Conservation (phyloP, 2,888 invertebrate genomes). For the Hesperia comma region DNA sequence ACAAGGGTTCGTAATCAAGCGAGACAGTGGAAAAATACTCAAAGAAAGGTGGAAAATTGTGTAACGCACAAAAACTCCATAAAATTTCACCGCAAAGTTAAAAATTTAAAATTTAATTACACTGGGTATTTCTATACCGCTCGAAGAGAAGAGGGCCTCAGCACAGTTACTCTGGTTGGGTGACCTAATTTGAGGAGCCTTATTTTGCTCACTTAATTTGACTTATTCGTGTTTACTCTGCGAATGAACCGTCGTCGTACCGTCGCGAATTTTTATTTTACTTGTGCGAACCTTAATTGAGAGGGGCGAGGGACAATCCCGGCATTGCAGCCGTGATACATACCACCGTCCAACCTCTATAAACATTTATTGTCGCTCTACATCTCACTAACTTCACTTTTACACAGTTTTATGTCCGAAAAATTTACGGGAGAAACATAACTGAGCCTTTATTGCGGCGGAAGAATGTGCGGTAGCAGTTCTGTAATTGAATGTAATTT, state of each 20-base stretch:
- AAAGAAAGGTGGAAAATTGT: constrained; percentile 20
- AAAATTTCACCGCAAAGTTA: constrained; percentile 32
- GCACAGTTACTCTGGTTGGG: constrained; percentile 61
- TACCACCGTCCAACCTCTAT: constrained; percentile 58
- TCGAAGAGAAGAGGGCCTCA: constrained; percentile 54
- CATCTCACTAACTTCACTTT: constrained; percentile 82
- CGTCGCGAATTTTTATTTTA: constrained; percentile 69
- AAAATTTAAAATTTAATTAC: constrained; percentile 66
- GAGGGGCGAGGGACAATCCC: constrained; percentile 53
- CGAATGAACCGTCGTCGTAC: constrained; percentile 65
- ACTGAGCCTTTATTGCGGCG: constrained; percentile 73
- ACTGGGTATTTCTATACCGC: constrained; percentile 61
- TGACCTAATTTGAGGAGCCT: constrained; percentile 75
- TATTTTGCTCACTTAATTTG: constrained; percentile 81
- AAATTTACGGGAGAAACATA: constrained; percentile 79
- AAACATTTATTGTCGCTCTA: constrained; percentile 81
- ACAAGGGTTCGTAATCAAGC: constrained; percentile 24
- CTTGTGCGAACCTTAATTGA: constrained; percentile 72
- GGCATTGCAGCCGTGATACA: constrained; percentile 46
- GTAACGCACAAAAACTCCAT: constrained; percentile 18
- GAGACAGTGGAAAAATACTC: constrained; percentile 38
- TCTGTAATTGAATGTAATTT: constrained; percentile 83
- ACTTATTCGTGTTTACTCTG: constrained; percentile 76
- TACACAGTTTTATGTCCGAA: constrained; percentile 83
- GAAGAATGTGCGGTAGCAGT: constrained; percentile 71